phyloP scores from a whole-genome alignment of 2,113 vertebrate genomes.

The Stegastes partitus region DNA sequence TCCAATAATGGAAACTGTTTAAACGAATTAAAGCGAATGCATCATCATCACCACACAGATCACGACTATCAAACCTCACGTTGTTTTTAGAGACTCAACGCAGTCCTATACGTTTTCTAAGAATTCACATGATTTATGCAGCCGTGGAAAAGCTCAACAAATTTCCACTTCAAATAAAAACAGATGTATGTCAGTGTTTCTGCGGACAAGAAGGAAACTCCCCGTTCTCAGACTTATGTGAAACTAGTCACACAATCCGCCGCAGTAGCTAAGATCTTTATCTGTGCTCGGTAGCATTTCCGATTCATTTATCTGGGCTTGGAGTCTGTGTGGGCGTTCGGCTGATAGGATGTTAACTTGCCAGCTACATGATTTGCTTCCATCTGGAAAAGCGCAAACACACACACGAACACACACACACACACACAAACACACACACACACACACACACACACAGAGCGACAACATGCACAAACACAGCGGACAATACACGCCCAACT shows the following conservation, averaged over 20 bases:
- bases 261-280: constrained; percentile 47
- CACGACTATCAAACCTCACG: background rate
- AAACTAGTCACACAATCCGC: constrained; percentile 12
- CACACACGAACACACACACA: constrained; percentile 10
- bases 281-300: constrained; percentile 58
- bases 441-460: constrained; percentile 14
- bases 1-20: too few species aligned
- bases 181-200: background rate
- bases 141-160: background rate
- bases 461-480: background rate
- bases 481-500: constrained; percentile 8
- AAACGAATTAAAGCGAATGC: too few species aligned
- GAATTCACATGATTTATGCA: background rate
- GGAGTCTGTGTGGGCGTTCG: constrained; percentile 63
- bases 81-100: background rate
- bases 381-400: constrained; percentile 54
- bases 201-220: constrained; percentile 1
- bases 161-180: constrained; percentile 18
- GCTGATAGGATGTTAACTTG: constrained; percentile 61
- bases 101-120: background rate
- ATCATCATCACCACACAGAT: too few species aligned
- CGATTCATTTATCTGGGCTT: constrained; percentile 52
- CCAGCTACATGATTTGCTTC: constrained; percentile 45
- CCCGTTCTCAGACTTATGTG: constrained; percentile 22
- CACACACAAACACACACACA: constrained; percentile 15